Evolutionary conservation across 2,113 vertebrate genomes (phyloP), one percentile per base, ranked within the genome.

Genomic region (Tylochromis polylepis): DNA sequence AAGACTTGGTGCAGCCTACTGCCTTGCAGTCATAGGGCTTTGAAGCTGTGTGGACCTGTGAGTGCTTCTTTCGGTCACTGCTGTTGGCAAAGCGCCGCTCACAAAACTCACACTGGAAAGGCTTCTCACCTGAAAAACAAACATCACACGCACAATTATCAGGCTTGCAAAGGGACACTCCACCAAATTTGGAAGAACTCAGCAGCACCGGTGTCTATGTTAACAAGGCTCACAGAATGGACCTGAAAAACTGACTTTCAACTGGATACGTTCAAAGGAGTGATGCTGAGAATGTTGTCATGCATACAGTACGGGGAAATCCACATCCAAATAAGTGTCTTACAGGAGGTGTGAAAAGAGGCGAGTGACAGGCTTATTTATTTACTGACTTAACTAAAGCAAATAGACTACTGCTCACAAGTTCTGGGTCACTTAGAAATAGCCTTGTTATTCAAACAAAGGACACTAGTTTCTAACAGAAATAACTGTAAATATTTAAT

Each of bases 21-120:
- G 98, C 97, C 95, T 99, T 99, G 96, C 98, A 99, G 96, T 98
- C 98, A 79, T 99, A 99, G 56, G 98, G 98, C 92, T 99, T 99
- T 57, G 99, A 98, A 2, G 97, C 98, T 38, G 98, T 99, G 93
- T 99, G 98, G 84, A 99, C 98, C 53, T 99, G 98, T 1, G 97
- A 98, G 89, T 98, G 98, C 92, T 99, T 99, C 96, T 99, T 99
- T 60, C 98, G 93, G 95, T 99, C 98, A 36, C 98, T 99, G 95
- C 98, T 98, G 90, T 99, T 99, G 94, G 98, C 98, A 79, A 99
- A 99, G 91, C 98, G 98, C 84, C 98, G 96, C 95, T 99, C 98
- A 16, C 98, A 99, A 86, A 98, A 99, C 90, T 99, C 98, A 82
- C 98, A 99, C 95, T 99, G 98, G 96, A 99, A 99, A 83, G 98